Base-by-base conservation (phyloP, 2,888 invertebrate species). In the Noctua janthe region DNA sequence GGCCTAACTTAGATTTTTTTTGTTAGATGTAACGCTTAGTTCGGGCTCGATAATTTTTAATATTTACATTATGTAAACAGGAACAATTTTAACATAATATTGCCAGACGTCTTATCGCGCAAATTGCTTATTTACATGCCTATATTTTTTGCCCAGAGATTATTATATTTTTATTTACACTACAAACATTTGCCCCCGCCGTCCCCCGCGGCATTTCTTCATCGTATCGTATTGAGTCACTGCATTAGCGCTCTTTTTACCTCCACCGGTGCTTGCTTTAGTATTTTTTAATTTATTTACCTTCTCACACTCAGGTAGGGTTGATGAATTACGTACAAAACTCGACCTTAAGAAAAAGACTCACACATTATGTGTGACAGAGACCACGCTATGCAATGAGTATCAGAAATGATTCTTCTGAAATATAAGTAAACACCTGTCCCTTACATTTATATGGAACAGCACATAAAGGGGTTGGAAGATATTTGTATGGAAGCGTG, bases 241-340 rank as follows among this genome's bases (percentile, higher is more conserved):
- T 91, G 89, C 91, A 80, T 80, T 81, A 84, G 81, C 81, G 88
- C 83, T 90, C 87, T 87, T 93, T 94, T 96, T 96, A 96, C 96
- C 96, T 96, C 96, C 94, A 92, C 91, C 94, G 96, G 96, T 96
- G 96, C 96, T 96, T 96, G 93, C 90, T 95, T 93, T 93, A 94
- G 91, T 91, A 88, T 90, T 91, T 91, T 49, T 88, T 90, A 76
- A 84, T 88, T 86, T 88, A 86, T 88, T 85, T 76, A 88, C 73
- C 78, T 80, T 67, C 69, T 78, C 71, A 85, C 75, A 77, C 69
- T 56, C 67, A 13, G 67, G 73, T 23, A 74, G 77, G 82, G 86
- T 86, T 86, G 86, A 86, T 54, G 39, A 88, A 86, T 86, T 86
- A 86, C 75, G 86, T 84, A 70, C 62, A n/a, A 20, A 54, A 84